These are phyloP conservation scores for Palythoa heliodiscus DNA, from an alignment of 92 coral and sea anemone genomes.

Conservation along the genomic window DNA sequence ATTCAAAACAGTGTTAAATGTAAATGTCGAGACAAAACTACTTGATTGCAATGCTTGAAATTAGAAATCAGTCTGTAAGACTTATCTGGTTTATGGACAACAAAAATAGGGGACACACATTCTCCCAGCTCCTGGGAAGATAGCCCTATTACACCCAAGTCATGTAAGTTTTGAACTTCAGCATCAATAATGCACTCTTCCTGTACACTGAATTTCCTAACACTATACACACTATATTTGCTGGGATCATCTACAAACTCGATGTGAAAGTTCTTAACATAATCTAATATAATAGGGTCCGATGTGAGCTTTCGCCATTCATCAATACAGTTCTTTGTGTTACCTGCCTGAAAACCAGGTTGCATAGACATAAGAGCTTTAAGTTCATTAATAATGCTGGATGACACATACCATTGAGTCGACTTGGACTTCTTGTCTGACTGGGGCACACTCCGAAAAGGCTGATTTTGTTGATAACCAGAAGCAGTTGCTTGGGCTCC, in stretches of 20 bases:
- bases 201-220: slow-evolving; percentile 26
- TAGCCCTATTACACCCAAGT: slow-evolving; percentile 46
- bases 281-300: slow-evolving; percentile 54
- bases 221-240: slow-evolving; percentile 29
- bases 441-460: slow-evolving; percentile 46
- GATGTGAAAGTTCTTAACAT: slow-evolving; percentile 49
- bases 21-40: slow-evolving; percentile 53
- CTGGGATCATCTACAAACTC: slow-evolving; percentile 54
- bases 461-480: slow-evolving; percentile 34
- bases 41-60: slow-evolving; percentile 54
- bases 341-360: slow-evolving; percentile 49
- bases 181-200: slow-evolving; percentile 33
- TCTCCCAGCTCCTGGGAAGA: slow-evolving; percentile 45
- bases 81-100: slow-evolving; percentile 50
- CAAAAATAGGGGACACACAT: slow-evolving; percentile 47
- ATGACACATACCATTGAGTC: slow-evolving; percentile 20
- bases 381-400: slow-evolving; percentile 12
- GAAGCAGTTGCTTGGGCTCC: slow-evolving; percentile 11
- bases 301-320: slow-evolving; percentile 46
- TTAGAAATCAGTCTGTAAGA: slow-evolving; percentile 45
- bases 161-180: slow-evolving; percentile 36
- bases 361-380: slow-evolving; percentile 30
- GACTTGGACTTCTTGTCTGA: slow-evolving; percentile 51
- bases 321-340: slow-evolving; percentile 49
- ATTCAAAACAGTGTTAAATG: slow-evolving; percentile 41